phyloP scores from a whole-genome alignment of 2,797 vertebrate genomes.

The Thalassophryne amazonica region DNA sequence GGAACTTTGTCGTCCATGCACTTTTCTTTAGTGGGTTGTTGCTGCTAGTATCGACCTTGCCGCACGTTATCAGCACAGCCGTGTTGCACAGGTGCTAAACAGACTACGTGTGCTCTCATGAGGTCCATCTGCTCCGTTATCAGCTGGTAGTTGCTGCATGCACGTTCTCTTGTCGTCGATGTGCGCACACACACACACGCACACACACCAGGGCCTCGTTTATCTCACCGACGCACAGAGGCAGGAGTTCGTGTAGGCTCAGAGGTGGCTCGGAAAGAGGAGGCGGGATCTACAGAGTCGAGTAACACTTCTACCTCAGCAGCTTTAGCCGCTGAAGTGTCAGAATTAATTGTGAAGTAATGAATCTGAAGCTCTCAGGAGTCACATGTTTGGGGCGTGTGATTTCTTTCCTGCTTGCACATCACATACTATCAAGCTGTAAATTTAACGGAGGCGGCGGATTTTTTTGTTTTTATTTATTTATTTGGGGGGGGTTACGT shows the following conservation, averaged over 20 bases:
- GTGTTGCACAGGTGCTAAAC: conserved; percentile 42
- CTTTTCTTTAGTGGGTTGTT: neutral
- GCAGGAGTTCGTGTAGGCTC: conserved; percentile 34
- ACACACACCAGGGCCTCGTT: no score
- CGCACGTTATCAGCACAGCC: conserved; percentile 41
- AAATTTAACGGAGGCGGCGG: no score
- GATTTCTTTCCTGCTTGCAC: no score
- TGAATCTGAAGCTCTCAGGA: no score
- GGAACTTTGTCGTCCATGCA: conserved; percentile 5
- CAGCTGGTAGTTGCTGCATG: conserved; percentile 26
- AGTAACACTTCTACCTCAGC: conserved; percentile 16
- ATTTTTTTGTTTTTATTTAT: no score
- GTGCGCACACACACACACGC: conserved; percentile 39
- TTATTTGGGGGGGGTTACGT: no score
- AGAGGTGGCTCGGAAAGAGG: conserved; percentile 8
- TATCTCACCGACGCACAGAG: conserved; percentile 33
- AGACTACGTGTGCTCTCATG: conserved; percentile 15
- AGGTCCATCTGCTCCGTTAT: conserved; percentile 45
- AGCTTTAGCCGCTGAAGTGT: no score
- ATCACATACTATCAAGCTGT: no score
- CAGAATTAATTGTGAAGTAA: no score
- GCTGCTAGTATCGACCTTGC: conserved; percentile 8
- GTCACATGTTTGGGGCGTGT: no score
- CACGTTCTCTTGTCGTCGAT: conserved; percentile 21
- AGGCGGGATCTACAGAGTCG: conserved; percentile 8